Conservation (phyloP, 2,113 vertebrate species). For the Erinaceus europaeus region DNA sequence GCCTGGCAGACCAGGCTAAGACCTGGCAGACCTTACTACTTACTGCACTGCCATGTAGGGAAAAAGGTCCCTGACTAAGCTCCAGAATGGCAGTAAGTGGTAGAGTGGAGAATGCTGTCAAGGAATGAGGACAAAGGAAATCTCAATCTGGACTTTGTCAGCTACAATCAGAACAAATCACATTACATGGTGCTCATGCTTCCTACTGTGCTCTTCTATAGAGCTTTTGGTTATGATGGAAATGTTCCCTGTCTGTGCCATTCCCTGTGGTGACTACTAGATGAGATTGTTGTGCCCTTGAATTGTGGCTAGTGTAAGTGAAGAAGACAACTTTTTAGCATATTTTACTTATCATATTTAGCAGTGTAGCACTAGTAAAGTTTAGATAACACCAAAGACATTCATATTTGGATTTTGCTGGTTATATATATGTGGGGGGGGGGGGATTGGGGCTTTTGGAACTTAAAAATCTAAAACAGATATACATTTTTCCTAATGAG, state of each 20-base stretch:
- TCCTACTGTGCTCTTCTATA: neutral
- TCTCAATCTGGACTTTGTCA: too few species aligned
- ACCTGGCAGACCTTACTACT: neutral
- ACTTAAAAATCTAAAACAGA: slow-evolving; percentile 18
- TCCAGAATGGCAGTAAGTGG: neutral
- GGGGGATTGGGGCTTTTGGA: neutral
- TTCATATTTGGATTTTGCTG: slow-evolving; percentile 11
- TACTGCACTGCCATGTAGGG: neutral
- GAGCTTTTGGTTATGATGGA: too few species aligned
- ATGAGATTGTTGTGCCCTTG: too few species aligned
- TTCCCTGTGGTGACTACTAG: too few species aligned
- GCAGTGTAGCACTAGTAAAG: neutral
- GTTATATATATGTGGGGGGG: neutral
- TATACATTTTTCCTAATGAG: neutral
- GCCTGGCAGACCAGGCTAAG: neutral
- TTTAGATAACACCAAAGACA: neutral
- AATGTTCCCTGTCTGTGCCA: too few species aligned
- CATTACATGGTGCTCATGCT: neutral
- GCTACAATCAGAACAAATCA: neutral
- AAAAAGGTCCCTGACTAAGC: neutral
- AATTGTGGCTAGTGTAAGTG: too few species aligned
- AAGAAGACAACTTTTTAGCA: too few species aligned
- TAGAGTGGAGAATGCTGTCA: neutral
- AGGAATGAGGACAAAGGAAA: neutral
- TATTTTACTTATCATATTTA: too few species aligned